phyloP scores from a whole-genome alignment of 2,113 vertebrate species.

The Strigops habroptila region DNA sequence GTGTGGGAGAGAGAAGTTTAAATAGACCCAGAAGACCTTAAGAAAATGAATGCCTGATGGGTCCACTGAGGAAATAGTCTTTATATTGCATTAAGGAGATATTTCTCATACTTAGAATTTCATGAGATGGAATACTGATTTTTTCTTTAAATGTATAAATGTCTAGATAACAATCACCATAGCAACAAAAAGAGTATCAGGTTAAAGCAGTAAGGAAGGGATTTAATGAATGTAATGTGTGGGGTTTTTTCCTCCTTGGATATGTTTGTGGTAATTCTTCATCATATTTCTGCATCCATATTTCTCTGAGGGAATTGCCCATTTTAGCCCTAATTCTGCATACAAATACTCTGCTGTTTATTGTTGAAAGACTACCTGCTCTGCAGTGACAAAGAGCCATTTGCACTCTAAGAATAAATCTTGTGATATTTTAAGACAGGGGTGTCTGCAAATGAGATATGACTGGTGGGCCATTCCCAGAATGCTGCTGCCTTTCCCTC shows the following conservation, averaged over 20 bases:
- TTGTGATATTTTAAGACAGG: neutral
- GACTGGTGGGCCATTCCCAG: neutral
- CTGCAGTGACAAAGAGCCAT: neutral
- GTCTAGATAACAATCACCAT: conserved; percentile 45
- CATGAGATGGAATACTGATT: conserved; percentile 19
- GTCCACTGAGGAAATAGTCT: conserved; percentile 36
- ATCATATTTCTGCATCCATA: neutral
- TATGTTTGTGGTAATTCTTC: neutral
- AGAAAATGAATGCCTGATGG: conserved; percentile 24
- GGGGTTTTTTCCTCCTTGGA: neutral
- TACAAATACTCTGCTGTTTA: neutral
- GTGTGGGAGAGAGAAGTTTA: neutral
- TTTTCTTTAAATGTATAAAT: conserved; percentile 49
- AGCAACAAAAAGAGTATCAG: conserved; percentile 8
- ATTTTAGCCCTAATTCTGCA: neutral
- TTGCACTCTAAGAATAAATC: neutral
- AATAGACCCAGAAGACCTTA: conserved; percentile 27
- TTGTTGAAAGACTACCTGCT: neutral
- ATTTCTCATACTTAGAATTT: conserved; percentile 32
- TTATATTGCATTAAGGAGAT: conserved; percentile 14
- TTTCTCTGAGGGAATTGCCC: neutral
- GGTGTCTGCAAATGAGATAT: neutral
- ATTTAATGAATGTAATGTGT: neutral
- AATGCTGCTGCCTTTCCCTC: neutral
- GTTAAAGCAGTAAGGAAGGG: conserved; percentile 1